A percentile compares a stretch with the other conserved stretches of the same genome.
phyloP scores from a whole-genome alignment of 1,140 invertebrate genomes.

The Lordiphosa clarofinis region DNA sequence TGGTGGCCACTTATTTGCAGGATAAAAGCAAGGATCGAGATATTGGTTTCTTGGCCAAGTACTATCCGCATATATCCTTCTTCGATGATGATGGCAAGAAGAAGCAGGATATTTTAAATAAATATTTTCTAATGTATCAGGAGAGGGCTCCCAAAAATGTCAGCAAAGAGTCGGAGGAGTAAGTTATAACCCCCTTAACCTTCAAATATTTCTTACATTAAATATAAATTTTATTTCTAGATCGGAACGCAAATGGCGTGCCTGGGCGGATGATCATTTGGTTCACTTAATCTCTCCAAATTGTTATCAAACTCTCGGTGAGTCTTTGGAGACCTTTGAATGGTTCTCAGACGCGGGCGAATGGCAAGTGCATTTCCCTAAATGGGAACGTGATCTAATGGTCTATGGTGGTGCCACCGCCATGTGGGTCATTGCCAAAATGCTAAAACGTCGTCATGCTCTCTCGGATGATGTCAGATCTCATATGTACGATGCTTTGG shows the following conservation, averaged over 20 bases:
- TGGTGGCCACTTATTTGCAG: conserved; percentile 88
- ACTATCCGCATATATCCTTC: conserved; percentile 89
- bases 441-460: conserved; percentile 91
- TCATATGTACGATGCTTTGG: conserved; percentile 94
- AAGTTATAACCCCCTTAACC: conserved; percentile 71
- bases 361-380: conserved; percentile 94
- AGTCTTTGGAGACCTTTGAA: conserved; percentile 93
- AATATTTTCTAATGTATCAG: conserved; percentile 95
- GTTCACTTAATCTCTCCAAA: conserved; percentile 98
- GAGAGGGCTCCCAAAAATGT: conserved; percentile 81
- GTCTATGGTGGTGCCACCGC: conserved; percentile 96
- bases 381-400: conserved; percentile 91
- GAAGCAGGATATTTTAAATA: conserved; percentile 92
- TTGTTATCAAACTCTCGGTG: conserved; percentile 92
- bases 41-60: conserved; percentile 87
- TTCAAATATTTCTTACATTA: too few species aligned
- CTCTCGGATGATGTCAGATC: conserved; percentile 93
- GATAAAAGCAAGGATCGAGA: conserved; percentile 81
- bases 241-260: conserved; percentile 95
- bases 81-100: conserved; percentile 85
- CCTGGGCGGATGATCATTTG: conserved; percentile 94
- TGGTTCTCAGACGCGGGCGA: conserved; percentile 95
- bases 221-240: conserved; percentile 82
- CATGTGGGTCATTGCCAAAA: conserved; percentile 96
- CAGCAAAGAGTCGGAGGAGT: conserved; percentile 84